phyloP scores from a whole-genome alignment of 2,113 vertebrate genomes.

The Semicossyphus pulcher region DNA sequence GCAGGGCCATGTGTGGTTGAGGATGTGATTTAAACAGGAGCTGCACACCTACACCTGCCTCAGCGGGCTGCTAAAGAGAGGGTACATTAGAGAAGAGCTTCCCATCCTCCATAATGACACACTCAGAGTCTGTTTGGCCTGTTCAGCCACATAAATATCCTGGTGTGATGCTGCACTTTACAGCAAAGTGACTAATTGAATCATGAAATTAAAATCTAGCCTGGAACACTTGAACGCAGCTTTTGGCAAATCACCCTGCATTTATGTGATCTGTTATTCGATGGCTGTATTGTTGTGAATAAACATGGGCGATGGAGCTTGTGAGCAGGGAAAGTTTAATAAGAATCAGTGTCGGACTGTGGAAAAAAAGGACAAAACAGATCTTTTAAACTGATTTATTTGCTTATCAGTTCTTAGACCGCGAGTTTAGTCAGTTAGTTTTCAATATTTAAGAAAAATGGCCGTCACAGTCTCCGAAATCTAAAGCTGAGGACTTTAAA shows the following conservation, averaged over 20 bases:
- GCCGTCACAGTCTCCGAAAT: too few relatives aligned
- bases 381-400: too few relatives aligned
- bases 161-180: conserved; percentile 9
- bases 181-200: conserved; percentile 31
- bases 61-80: conserved; percentile 21
- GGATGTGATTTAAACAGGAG: conserved; percentile 54
- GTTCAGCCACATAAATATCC: not conserved
- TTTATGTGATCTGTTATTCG: too few relatives aligned
- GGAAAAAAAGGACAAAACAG: too few relatives aligned
- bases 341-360: too few relatives aligned
- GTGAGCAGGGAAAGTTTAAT: too few relatives aligned
- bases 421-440: too few relatives aligned
- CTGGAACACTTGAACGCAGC: too few relatives aligned
- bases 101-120: conserved; percentile 24
- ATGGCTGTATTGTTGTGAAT: not conserved
- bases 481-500: too few relatives aligned
- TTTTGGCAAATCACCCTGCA: too few relatives aligned
- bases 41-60: conserved; percentile 64
- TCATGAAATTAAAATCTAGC: not conserved
- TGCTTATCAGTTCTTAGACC: too few relatives aligned
- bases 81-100: conserved; percentile 29
- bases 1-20: conserved; percentile 48
- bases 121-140: not conserved
- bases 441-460: too few relatives aligned
- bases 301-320: not conserved